Conservation (phyloP, 2,888 invertebrate species). For the Caenorhabditis auriculariae region DNA sequence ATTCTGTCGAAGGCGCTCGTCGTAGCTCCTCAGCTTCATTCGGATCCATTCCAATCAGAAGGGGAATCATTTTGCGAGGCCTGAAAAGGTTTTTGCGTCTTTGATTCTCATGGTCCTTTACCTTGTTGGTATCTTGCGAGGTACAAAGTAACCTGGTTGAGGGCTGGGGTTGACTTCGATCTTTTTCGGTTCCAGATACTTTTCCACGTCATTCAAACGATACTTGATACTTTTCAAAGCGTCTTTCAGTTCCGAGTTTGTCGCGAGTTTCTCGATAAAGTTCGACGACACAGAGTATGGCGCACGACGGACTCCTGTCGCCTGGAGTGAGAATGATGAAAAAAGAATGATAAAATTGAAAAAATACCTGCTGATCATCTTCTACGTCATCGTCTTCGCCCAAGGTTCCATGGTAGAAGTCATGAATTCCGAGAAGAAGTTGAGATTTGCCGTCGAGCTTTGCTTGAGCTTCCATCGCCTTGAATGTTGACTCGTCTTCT, state of each 20-base stretch:
- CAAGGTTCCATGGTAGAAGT: conserved; percentile 11
- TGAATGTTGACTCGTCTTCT: conserved; percentile 14
- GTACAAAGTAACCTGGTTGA: conserved; percentile 47
- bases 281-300: conserved; percentile 23
- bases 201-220: conserved; percentile 42
- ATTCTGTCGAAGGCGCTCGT: conserved; percentile 15
- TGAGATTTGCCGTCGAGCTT: conserved; percentile 37
- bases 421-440: conserved; percentile 37
- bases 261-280: conserved; percentile 26
- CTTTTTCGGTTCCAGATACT: conserved; percentile 39
- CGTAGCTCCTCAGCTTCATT: conserved; percentile 20
- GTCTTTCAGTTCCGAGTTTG: conserved; percentile 27
- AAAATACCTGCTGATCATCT: conserved; percentile 13
- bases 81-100: conserved; percentile 12
- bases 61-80: conserved; percentile 56
- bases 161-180: conserved; percentile 42
- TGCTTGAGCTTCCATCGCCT: conserved; percentile 17
- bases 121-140: conserved; percentile 41
- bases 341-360: no score
- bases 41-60: conserved; percentile 43
- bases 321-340: no score
- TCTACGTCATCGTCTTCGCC: conserved; percentile 19
- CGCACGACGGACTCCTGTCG: conserved; percentile 31
- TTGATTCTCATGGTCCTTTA: background rate
- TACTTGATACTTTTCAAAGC: conserved; percentile 28